These are phyloP conservation scores for Gerris lacustris DNA, from an alignment of 2,888 invertebrate species.

Conservation along the genomic window DNA sequence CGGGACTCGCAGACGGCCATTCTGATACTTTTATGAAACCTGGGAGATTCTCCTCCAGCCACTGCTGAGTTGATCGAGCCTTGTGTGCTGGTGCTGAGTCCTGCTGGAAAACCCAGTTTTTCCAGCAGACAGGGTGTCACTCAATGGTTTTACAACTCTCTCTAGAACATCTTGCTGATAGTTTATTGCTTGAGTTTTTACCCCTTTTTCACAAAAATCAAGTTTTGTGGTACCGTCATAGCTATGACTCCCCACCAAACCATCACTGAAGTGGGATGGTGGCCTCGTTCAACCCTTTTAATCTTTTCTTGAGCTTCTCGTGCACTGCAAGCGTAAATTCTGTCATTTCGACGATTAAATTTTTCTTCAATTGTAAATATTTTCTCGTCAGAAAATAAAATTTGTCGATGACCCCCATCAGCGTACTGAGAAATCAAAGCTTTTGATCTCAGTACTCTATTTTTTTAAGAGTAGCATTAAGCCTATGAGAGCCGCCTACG, in stretches of 20 bases:
- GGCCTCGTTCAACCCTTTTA: constrained; percentile 20
- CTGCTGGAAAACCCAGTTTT: constrained; percentile 27
- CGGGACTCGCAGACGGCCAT: constrained; percentile 23
- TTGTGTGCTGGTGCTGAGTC: constrained; percentile 28
- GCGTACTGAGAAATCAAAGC: background rate
- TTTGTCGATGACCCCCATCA: constrained; percentile 7
- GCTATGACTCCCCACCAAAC: constrained; percentile 29
- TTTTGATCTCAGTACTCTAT: background rate
- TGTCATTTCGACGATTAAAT: constrained; percentile 26
- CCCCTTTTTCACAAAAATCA: constrained; percentile 28
- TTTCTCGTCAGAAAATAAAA: constrained; percentile 28
- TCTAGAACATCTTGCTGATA: constrained; percentile 19
- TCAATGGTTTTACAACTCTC: constrained; percentile 25
- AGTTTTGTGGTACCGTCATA: constrained; percentile 24
- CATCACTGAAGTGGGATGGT: constrained; percentile 24
- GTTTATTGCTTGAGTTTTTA: constrained; percentile 21
- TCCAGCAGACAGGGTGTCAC: constrained; percentile 21
- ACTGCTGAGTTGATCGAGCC: constrained; percentile 25
- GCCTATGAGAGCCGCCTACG: too few relatives aligned
- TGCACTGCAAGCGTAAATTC: constrained; percentile 24
- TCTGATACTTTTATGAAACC: constrained; percentile 25
- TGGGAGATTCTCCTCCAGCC: constrained; percentile 23
- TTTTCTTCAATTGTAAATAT: constrained; percentile 26
- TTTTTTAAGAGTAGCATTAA: background rate
- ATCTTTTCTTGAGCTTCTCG: constrained; percentile 22